phyloP scores from a whole-genome alignment of 2,888 invertebrate species.

The Diaprepes abbreviatus region DNA sequence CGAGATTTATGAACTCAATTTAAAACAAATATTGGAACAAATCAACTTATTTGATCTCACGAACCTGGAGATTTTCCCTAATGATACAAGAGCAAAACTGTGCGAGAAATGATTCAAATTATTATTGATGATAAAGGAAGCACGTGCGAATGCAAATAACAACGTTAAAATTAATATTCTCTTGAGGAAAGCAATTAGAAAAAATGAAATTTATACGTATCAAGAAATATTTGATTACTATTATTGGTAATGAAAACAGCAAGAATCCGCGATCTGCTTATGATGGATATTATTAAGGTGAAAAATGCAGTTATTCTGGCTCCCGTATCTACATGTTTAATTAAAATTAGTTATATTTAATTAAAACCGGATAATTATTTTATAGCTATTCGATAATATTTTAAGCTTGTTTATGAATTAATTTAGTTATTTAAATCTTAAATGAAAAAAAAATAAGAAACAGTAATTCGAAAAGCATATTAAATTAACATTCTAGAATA shows the following conservation, averaged over 20 bases:
- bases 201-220: conserved; percentile 27
- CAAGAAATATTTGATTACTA: conserved; percentile 24
- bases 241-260: conserved; percentile 18
- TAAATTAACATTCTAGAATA: not conserved
- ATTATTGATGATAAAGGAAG: conserved; percentile 21
- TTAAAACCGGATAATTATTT: conserved; percentile 18
- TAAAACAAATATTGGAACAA: too few species aligned
- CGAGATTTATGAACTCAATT: too few species aligned
- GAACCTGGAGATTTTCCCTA: too few species aligned
- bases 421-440: not conserved
- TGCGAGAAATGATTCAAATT: not conserved
- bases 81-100: not conserved
- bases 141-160: conserved; percentile 36
- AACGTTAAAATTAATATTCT: conserved; percentile 13
- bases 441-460: not conserved
- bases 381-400: not conserved
- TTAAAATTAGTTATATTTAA: conserved; percentile 24
- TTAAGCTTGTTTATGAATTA: not conserved
- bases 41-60: too few species aligned
- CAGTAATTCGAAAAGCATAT: not conserved
- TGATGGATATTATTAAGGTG: conserved; percentile 25
- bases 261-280: conserved; percentile 29
- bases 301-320: conserved; percentile 20
- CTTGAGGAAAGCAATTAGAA: conserved; percentile 30
- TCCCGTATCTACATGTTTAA: conserved; percentile 27